phyloP scores from a whole-genome alignment of 2,797 vertebrate species.

The Chaenodraco wilsoni region DNA sequence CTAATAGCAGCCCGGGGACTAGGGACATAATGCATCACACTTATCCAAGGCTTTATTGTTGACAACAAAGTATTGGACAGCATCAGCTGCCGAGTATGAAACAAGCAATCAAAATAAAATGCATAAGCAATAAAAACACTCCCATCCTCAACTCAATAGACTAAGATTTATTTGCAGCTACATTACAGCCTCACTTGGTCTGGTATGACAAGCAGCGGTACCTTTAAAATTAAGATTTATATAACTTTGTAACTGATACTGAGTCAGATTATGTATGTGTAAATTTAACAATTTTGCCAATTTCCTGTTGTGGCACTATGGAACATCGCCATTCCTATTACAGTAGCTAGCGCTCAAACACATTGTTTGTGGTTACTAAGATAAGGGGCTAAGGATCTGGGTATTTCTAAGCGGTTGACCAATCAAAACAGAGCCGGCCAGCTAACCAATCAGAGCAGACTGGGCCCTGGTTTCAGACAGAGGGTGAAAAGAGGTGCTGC shows the following conservation, averaged over 20 bases:
- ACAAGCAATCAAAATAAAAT: not conserved
- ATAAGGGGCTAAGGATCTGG: no score
- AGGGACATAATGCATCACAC: conserved; percentile 14
- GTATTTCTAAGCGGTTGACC: no score
- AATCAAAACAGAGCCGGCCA: no score
- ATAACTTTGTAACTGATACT: not conserved
- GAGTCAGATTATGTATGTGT: not conserved
- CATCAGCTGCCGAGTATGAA: conserved; percentile 1
- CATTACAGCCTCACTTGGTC: not conserved
- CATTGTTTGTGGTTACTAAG: no score
- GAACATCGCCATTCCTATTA: no score
- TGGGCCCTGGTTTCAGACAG: no score
- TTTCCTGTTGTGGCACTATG: not conserved
- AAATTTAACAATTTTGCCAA: not conserved
- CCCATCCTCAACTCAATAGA: not conserved
- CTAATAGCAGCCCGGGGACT: not conserved
- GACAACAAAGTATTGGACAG: not conserved
- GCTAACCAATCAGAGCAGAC: no score
- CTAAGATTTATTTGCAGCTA: not conserved
- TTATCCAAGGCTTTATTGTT: conserved; percentile 13
- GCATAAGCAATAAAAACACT: not conserved
- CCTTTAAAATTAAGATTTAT: not conserved
- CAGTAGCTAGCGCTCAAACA: no score
- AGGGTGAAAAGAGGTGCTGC: no score
- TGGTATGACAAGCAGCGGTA: not conserved